Base-by-base conservation (phyloP, 2,888 invertebrate species). In the Drosophila kambysellisi region DNA sequence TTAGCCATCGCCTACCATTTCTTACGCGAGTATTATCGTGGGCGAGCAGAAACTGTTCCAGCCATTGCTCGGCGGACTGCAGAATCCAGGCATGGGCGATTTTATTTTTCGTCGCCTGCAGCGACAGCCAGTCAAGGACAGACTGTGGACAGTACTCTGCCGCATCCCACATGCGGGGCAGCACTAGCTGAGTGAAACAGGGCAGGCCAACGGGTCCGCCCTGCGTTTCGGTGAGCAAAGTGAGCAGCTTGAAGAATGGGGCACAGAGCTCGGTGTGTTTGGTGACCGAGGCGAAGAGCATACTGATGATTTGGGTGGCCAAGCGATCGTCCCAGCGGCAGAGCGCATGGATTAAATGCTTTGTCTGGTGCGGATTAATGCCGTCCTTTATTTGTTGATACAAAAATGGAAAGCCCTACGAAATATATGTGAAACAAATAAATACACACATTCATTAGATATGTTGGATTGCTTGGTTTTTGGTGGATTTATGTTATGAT, bases 331-430 rank as follows among this genome's bases (percentile, higher is more conserved):
- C 98, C 95, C 97, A 98, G 51, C 98, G 96, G 89, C 98, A 97
- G 48, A 99, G 94, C 20, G 98, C 97, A 93, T 98, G 98, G 82
- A 98, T 97, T 68, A 99, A 94, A 93, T 98, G 97, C 78, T 97
- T 95, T 5, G 98, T 98, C 94, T 98, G 98, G 91, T 97, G 96
- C 50, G 98, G 94, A 94, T 98, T 98, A 75, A 98, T 96, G 88
- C 97, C 97, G 93, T 99, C 99, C 81, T 98, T 96, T 60, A 98
- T 98, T 94, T 98, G 98, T 93, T 98, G 98, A 93, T 97, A 97
- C 75, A 99, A 94, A 93, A 99, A 99, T 37, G 98, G 97, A 93
- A 98, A 98, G 17, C 97, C 97, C 96, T 97, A 93, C 20, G 93
- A 93, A 84, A 71, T 69, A 71, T 70, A 80, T 70, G 61, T 74